A percentile compares a stretch with the other conserved stretches of the same genome.
Conservation (phyloP, 2,888 invertebrate genomes). For the Zelleria hepariella region DNA sequence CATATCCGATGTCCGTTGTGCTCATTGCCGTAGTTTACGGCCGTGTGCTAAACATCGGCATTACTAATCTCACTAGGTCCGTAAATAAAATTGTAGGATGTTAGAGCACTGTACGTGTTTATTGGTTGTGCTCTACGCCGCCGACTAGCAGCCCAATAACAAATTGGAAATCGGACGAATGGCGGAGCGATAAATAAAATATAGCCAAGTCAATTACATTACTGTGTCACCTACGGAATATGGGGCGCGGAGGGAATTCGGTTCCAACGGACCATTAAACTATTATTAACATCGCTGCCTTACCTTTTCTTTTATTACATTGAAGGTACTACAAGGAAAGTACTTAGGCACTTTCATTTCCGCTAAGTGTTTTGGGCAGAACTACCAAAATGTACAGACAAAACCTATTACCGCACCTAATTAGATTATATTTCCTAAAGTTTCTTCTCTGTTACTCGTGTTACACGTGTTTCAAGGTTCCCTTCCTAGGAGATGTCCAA, state of each 20-base stretch:
- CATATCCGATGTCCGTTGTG: no score
- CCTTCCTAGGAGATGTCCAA: background rate
- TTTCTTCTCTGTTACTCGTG: background rate
- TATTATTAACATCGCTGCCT: background rate
- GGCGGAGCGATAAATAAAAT: conserved; percentile 40
- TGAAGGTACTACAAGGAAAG: background rate
- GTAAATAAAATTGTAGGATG: background rate
- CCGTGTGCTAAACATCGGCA: no score
- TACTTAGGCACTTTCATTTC: background rate
- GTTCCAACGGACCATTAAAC: background rate
- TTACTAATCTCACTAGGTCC: no score
- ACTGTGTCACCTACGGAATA: conserved; percentile 16
- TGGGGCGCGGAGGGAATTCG: background rate
- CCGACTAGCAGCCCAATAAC: conserved; percentile 18
- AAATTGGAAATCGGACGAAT: conserved; percentile 43
- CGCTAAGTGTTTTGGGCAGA: background rate
- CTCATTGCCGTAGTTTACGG: no score
- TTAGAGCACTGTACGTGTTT: background rate
- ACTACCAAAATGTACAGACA: background rate
- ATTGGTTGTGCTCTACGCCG: conserved; percentile 5
- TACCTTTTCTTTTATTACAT: background rate
- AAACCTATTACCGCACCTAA: background rate
- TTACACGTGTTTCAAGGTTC: background rate
- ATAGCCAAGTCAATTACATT: conserved; percentile 35
- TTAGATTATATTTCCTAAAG: background rate